These are phyloP conservation scores for Enteromius treurensis DNA, from an alignment of 2,797 vertebrate species.

Conservation along the genomic window DNA sequence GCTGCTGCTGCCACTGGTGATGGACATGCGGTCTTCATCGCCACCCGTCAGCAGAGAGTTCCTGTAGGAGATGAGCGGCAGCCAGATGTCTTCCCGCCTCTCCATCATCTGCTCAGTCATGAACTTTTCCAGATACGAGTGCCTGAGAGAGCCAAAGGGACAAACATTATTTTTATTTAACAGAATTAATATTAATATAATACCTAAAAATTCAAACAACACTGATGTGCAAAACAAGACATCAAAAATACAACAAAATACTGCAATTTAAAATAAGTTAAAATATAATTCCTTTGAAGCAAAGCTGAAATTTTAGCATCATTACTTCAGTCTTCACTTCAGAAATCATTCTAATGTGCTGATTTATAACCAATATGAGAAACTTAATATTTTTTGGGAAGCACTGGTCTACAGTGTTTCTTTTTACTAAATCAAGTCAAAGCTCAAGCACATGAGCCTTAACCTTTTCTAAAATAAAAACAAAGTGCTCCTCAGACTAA, in stretches of 20 bases:
- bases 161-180: slow-evolving; percentile 55
- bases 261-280: not conserved
- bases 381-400: no score
- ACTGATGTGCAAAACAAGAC: not conserved
- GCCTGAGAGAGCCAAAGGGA: slow-evolving; percentile 71
- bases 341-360: no score
- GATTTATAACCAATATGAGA: no score
- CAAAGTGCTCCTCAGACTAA: slow-evolving; percentile 36
- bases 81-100: slow-evolving; percentile 97
- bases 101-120: slow-evolving; percentile 98
- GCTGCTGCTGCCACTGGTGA: slow-evolving; percentile 88
- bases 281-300: not conserved
- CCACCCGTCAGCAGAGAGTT: slow-evolving; percentile 96
- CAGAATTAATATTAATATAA: not conserved
- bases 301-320: not conserved
- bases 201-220: not conserved
- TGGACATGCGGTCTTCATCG: slow-evolving; percentile 92
- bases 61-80: slow-evolving; percentile 97
- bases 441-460: not conserved
- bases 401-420: slow-evolving; percentile 16
- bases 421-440: slow-evolving; percentile 88
- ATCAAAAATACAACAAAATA: not conserved
- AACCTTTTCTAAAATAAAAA: not conserved
- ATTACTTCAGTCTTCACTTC: no score
- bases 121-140: slow-evolving; percentile 97